Base-by-base conservation (phyloP, 2,113 vertebrate genomes). In the Potamarius usumacintae region DNA sequence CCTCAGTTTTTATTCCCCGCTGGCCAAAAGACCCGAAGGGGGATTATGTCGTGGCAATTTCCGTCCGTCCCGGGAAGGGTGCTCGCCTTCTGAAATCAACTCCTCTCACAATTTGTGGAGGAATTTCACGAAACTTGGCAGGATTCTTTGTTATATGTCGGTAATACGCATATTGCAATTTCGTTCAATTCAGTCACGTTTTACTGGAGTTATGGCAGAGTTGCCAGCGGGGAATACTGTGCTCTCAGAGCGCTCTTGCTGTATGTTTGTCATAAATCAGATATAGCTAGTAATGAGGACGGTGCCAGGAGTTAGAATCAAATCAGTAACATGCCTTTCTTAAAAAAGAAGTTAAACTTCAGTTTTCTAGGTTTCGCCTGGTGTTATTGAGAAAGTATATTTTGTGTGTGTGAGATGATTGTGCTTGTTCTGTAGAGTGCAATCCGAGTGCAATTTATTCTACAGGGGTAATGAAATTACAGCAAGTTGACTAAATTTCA, bases 401-500 rank as follows among this genome's bases (percentile, higher is more conserved):
- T 76, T 50, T 65, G 30, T 74, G 34, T 83, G 55, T 42, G 42
- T 79, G 11, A 60, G 62, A 30, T 63, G 25, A 25, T 77, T 86
- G 34, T 58, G 80, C 55, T 84, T 65, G 69, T 17, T 88, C 55
- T 67, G 76, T 57, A 74, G 53, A 83, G 42, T 76, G 62, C 12
- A 71, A 63, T n/a, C 67, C 71, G 42, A 79, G 15, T 81, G 14
- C 55, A 82, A 62, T 84, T 69, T 62, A 58, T 84, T 85, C 34
- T 42, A 79, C 65, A 72, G 85, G 42, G 71, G 50, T 74, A 85
- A 67, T 88, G 86, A 67, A 72, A 25, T 87, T 80, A 69, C 76
- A 50, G 48, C 74, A 53, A 69, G 71, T 74, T 90, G 63, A 85
- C 60, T 65, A 57, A 81, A 83, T 86, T 84, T 87, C 82, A 74